These are phyloP conservation scores for Ostrea edulis DNA, from an alignment of 1,140 invertebrate species.

Conservation along the genomic window DNA sequence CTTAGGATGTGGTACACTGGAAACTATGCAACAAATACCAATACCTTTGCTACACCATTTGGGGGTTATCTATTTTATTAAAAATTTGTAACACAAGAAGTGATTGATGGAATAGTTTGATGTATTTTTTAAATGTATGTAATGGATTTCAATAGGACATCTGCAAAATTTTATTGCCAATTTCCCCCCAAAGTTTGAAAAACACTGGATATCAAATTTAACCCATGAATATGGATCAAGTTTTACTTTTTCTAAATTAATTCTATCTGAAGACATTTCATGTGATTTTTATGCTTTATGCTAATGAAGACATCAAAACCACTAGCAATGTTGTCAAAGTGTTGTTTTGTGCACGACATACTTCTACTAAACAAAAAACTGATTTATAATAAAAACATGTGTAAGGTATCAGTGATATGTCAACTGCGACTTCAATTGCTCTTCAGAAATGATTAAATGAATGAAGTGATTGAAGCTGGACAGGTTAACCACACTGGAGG, in stretches of 20 bases:
- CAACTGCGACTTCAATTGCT: background rate
- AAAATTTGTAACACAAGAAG: background rate
- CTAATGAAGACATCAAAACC: constrained; percentile 17
- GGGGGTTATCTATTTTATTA: background rate
- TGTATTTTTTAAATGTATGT: background rate
- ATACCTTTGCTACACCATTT: background rate
- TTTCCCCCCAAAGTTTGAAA: background rate
- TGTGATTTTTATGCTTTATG: constrained; percentile 10
- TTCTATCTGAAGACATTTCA: background rate
- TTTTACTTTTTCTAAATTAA: background rate
- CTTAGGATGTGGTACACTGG: background rate
- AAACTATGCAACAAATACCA: background rate
- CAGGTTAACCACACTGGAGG: background rate
- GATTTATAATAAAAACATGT: background rate
- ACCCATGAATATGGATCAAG: background rate
- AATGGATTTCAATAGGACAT: background rate
- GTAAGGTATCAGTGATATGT: background rate
- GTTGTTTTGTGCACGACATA: background rate
- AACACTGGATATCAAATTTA: constrained; percentile 4
- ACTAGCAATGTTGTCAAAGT: background rate
- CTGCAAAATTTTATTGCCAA: background rate
- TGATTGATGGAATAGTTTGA: no score
- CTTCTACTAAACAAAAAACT: background rate
- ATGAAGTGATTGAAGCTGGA: constrained; percentile 21
- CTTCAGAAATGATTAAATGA: background rate